These are phyloP conservation scores for Acronicta leporina DNA, from an alignment of 2,888 invertebrate genomes.

Conservation along the genomic window DNA sequence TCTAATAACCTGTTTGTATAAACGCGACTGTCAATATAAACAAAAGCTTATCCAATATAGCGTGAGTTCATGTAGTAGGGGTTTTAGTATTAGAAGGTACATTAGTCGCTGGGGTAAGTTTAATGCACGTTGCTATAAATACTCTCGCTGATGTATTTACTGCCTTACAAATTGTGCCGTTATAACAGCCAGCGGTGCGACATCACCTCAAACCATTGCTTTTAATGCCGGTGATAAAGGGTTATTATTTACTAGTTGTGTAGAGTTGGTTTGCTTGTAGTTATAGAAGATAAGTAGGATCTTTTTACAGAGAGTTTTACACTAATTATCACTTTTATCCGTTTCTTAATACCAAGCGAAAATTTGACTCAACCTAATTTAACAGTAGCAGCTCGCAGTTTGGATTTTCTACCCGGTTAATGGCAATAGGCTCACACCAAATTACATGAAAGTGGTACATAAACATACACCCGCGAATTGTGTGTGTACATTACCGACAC, in stretches of 20 bases:
- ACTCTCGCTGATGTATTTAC: conserved; percentile 64
- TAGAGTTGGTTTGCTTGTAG: neutral
- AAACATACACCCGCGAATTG: too few relatives aligned
- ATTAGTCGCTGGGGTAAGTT: conserved; percentile 67
- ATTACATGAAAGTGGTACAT: too few relatives aligned
- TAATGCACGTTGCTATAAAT: conserved; percentile 69
- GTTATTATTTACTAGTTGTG: conserved; percentile 26
- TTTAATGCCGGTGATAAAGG: conserved; percentile 47
- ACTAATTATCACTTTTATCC: too few relatives aligned
- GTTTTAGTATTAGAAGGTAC: conserved; percentile 59
- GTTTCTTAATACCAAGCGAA: too few relatives aligned
- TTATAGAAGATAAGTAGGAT: neutral
- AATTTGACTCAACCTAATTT: too few relatives aligned
- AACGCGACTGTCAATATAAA: too few relatives aligned
- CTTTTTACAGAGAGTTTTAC: too few relatives aligned
- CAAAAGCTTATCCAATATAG: neutral
- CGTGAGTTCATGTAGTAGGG: conserved; percentile 34
- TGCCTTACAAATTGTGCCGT: conserved; percentile 48
- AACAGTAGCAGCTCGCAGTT: too few relatives aligned
- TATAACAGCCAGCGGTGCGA: conserved; percentile 37
- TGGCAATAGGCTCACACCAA: too few relatives aligned
- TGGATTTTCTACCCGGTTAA: too few relatives aligned
- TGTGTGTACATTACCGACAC: too few relatives aligned
- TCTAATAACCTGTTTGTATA: too few relatives aligned
- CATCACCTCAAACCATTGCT: conserved; percentile 43